Evolutionary conservation across 2,113 vertebrate species (phyloP), one percentile per base, ranked within the genome.

Genomic region (Xenus cinereus): DNA sequence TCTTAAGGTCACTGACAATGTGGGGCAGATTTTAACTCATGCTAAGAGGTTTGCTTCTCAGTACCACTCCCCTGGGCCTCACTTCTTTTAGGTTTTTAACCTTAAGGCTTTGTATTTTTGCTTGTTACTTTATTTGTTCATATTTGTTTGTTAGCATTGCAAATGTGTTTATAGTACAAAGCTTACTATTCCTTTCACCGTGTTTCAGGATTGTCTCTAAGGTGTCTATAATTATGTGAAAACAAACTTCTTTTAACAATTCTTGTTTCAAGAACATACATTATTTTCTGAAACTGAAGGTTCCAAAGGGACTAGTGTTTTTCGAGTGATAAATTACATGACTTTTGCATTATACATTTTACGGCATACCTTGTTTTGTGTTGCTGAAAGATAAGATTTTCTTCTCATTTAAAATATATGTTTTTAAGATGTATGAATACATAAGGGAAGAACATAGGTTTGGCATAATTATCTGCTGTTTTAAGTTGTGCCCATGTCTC

Each of bases 341-440:
- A 63, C 78, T 90, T 72, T 35, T 93, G 23, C 19, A 73, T 86
- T 94, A 80, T 28, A 67, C 19, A 50, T 79, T 94, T 94, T 88
- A 51, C 57, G 91, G 12, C 33, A 27, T 37, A 89, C 79, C 56
- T 96, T 79, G 59, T 59, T 89, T 80, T 96, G 53, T 93, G 88
- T 57, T 87, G 46, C 27, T 1, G 30, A 72, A 92, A 95, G 94
- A 95, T 95, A 96, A 79, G 72, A 91, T 90, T 95, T 24, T 78
- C 11, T 95, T 95, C 37, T 54, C 35, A 41, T 90, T 90, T 87
- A 32, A 76, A 77, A 63, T 39, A 80, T 62, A 43, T 73, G 48
- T 66, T 73, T 92, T 86, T 82, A 83, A 94, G 67, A 60, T 4
- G 1, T 6, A 23, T 39, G 50, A 83, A 94, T 74, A 17, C 41